Conservation (phyloP, 2,797 vertebrate species). For the Helostoma temminkii region DNA sequence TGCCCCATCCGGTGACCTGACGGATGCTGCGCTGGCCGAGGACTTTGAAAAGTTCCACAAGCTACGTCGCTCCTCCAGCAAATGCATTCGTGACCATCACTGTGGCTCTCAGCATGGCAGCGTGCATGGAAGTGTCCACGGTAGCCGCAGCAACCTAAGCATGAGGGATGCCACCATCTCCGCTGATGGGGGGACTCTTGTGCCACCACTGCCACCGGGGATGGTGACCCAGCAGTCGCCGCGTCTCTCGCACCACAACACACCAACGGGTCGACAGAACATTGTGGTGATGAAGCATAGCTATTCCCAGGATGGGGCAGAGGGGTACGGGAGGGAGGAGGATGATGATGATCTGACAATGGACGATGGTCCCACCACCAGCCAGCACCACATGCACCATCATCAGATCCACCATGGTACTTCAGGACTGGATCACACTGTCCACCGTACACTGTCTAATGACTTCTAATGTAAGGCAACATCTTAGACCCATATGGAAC, state of each 20-base stretch:
- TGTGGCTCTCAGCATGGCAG: slow-evolving; percentile 94
- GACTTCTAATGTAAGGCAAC: slow-evolving; percentile 82
- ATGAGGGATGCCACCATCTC: slow-evolving; percentile 82
- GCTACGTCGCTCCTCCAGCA: slow-evolving; percentile 92
- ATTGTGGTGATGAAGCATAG: slow-evolving; percentile 97
- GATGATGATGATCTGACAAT: slow-evolving; percentile 86
- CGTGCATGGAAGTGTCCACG: slow-evolving; percentile 70
- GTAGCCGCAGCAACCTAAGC: slow-evolving; percentile 78
- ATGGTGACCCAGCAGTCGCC: slow-evolving; percentile 84
- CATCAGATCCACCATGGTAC: slow-evolving; percentile 70
- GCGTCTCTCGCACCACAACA: slow-evolving; percentile 85
- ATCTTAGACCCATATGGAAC: slow-evolving; percentile 5
- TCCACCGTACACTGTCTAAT: slow-evolving; percentile 92
- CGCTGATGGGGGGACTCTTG: slow-evolving; percentile 72
- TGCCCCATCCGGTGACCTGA: slow-evolving; percentile 79
- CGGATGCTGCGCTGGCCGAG: slow-evolving; percentile 87
- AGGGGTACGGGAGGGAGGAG: slow-evolving; percentile 87
- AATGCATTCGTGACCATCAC: slow-evolving; percentile 96
- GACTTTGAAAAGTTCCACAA: slow-evolving; percentile 93
- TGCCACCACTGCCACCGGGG: slow-evolving; percentile 31
- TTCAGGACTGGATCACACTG: slow-evolving; percentile 87
- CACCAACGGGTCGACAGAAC: slow-evolving; percentile 87
- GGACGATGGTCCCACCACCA: slow-evolving; percentile 89
- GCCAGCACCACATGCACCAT: slow-evolving; percentile 76
- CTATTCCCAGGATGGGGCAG: slow-evolving; percentile 92